Conservation (phyloP, 2,113 vertebrate species). For the Hippocampus barbouri region DNA sequence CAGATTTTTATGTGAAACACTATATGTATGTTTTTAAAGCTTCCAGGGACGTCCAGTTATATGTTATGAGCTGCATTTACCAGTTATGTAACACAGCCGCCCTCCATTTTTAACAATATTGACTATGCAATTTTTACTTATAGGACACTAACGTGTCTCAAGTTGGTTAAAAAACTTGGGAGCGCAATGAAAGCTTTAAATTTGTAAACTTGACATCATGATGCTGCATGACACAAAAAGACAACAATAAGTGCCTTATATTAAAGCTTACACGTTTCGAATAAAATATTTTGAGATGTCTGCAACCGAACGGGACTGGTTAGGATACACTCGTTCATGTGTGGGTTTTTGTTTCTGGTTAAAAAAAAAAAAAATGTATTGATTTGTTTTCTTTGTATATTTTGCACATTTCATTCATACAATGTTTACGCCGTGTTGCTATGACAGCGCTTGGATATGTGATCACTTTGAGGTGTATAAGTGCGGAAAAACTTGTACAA, state of each 20-base stretch:
- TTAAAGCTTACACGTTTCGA: slow-evolving; percentile 28
- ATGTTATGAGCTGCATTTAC: slow-evolving; percentile 1
- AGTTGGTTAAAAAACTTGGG: slow-evolving; percentile 40
- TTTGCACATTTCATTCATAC: slow-evolving; percentile 72
- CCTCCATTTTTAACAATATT: neutral
- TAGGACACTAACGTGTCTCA: slow-evolving; percentile 37
- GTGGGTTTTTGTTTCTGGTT: neutral
- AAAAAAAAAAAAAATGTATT: neutral
- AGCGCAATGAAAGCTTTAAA: slow-evolving; percentile 34
- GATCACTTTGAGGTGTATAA: neutral
- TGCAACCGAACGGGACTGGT: slow-evolving; percentile 15
- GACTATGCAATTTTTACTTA: slow-evolving; percentile 60
- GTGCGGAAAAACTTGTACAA: neutral
- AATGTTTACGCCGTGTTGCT: slow-evolving; percentile 56
- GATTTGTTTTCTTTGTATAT: slow-evolving; percentile 52
- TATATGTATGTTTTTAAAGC: neutral
- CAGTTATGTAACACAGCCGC: neutral
- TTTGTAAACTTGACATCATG: slow-evolving; percentile 24
- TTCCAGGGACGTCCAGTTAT: neutral
- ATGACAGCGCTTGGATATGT: slow-evolving; percentile 27
- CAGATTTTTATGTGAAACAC: neutral
- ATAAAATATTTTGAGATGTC: slow-evolving; percentile 10
- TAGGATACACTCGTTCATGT: slow-evolving; percentile 17
- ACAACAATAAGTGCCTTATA: slow-evolving; percentile 61
- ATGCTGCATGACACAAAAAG: slow-evolving; percentile 48